These are phyloP conservation scores for Drosophila leontia DNA, from an alignment of 1,140 invertebrate species.

Conservation along the genomic window DNA sequence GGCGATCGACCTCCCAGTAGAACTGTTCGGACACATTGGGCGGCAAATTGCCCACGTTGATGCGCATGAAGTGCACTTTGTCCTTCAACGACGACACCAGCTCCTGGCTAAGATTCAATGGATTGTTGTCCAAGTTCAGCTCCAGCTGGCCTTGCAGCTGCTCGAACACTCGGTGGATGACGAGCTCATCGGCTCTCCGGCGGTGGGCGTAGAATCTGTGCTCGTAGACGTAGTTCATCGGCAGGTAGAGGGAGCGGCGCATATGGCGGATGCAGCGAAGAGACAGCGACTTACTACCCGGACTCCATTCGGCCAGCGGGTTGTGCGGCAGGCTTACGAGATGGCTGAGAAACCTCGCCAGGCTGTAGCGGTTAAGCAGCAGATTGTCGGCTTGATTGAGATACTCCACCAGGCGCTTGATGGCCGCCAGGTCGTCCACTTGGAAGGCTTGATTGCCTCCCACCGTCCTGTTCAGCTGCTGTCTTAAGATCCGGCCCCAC, in stretches of 20 bases:
- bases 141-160: conserved; percentile 55
- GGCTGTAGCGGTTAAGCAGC: conserved; percentile 52
- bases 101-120: conserved; percentile 26
- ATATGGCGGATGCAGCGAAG: conserved; percentile 60
- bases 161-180: conserved; percentile 60
- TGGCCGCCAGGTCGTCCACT: conserved; percentile 51
- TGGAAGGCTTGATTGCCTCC: conserved; percentile 34
- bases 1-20: conserved; percentile 19
- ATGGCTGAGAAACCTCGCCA: conserved; percentile 56
- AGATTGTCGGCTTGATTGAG: conserved; percentile 43
- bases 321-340: conserved; percentile 58
- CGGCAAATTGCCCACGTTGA: conserved; percentile 68
- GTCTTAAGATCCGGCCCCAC: conserved; percentile 36
- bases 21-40: conserved; percentile 50
- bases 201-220: conserved; percentile 44
- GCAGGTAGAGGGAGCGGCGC: conserved; percentile 63
- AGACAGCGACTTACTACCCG: not conserved
- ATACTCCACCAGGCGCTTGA: conserved; percentile 24
- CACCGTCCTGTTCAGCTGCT: conserved; percentile 36
- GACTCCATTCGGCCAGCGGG: conserved; percentile 32
- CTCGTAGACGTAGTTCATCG: conserved; percentile 74
- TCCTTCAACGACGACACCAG: conserved; percentile 38
- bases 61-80: conserved; percentile 50
- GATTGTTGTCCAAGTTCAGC: conserved; percentile 35
- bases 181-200: conserved; percentile 42